These are phyloP conservation scores for Anarsia innoxiella DNA, from an alignment of 2,888 invertebrate genomes.

Conservation along the genomic window DNA sequence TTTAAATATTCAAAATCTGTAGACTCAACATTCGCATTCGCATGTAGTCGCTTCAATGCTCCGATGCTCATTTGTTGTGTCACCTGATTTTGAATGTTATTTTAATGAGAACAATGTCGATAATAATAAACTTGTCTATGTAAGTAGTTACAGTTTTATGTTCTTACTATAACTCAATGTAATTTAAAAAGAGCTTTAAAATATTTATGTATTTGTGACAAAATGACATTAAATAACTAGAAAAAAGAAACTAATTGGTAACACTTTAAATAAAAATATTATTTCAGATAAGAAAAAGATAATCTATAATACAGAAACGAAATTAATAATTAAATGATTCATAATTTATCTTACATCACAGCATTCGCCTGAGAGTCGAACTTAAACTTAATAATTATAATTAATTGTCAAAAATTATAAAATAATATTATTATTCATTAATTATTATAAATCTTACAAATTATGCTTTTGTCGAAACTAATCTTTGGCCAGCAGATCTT, in stretches of 20 bases:
- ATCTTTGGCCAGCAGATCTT: slow-evolving; percentile 73
- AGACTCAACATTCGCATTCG: no score
- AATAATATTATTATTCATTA: no score
- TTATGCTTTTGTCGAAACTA: slow-evolving; percentile 43
- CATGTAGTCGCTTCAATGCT: no score
- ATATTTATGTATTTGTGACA: neutral
- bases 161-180: no score
- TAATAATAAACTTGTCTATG: no score
- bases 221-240: slow-evolving; percentile 1
- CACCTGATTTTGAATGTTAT: no score
- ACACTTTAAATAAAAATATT: slow-evolving; percentile 5
- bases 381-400: slow-evolving; percentile 43
- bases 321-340: slow-evolving; percentile 26
- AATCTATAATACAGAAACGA: slow-evolving; percentile 8
- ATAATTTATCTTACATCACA: slow-evolving; percentile 65
- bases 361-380: slow-evolving; percentile 68
- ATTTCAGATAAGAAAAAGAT: neutral
- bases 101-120: no score
- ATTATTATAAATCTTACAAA: slow-evolving; percentile 29
- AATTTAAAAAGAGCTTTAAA: no score
- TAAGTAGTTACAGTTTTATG: no score
- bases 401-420: slow-evolving; percentile 48
- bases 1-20: no score
- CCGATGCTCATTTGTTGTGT: no score
- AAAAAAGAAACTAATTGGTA: slow-evolving; percentile 9